Evolutionary conservation across 2,113 vertebrate genomes (phyloP).

Genomic region (Oncorhynchus kisutch): DNA sequence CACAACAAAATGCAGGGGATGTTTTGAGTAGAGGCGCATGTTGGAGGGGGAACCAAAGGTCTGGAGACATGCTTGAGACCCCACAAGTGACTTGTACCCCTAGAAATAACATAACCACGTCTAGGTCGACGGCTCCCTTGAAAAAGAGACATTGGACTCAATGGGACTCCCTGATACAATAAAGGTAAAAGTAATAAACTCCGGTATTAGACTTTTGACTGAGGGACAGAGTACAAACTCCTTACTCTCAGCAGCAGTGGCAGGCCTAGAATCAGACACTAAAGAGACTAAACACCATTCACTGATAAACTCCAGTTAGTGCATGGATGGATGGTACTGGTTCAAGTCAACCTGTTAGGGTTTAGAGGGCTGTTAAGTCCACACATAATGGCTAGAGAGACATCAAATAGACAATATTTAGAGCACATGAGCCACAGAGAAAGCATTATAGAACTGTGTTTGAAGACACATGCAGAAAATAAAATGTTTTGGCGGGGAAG

Average conservation of each 20-base stretch:
- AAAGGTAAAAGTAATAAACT: too few species aligned
- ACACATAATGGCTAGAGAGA: neutral
- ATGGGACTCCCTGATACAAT: too few species aligned
- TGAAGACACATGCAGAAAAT: slow-evolving; percentile 30
- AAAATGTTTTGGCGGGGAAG: slow-evolving; percentile 27
- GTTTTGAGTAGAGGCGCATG: slow-evolving; percentile 12
- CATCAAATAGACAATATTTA: neutral
- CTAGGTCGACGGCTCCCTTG: too few species aligned
- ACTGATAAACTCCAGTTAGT: neutral
- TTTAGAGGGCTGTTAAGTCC: neutral
- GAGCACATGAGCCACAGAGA: slow-evolving; percentile 33
- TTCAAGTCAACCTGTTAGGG: neutral
- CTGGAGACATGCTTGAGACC: neutral
- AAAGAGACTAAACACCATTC: neutral
- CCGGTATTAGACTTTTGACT: neutral
- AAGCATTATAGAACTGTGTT: slow-evolving; percentile 24
- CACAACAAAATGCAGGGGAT: neutral
- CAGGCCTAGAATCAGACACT: neutral
- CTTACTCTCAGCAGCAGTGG: neutral
- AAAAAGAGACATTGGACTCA: too few species aligned
- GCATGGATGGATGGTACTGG: neutral
- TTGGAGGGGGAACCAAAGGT: neutral
- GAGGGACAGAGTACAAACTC: neutral
- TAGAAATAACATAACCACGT: neutral
- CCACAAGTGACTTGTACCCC: neutral